Conservation (phyloP, 2,113 vertebrate genomes). For the Megalops atlanticus region DNA sequence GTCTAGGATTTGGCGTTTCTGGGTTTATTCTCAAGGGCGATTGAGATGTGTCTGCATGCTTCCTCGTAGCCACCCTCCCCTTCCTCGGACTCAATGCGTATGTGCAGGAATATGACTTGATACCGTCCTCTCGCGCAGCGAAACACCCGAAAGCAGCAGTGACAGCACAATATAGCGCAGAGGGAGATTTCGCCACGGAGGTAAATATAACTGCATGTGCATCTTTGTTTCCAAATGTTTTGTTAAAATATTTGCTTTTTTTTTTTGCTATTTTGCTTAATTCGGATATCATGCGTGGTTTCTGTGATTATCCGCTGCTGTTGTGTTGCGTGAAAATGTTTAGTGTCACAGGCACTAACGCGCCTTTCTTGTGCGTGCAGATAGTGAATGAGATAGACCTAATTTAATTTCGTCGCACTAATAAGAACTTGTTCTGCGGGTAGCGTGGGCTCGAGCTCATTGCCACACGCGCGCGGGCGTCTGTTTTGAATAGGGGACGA, state of each 20-base stretch:
- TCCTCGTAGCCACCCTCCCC: constrained; percentile 1
- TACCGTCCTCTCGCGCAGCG: constrained; percentile 32
- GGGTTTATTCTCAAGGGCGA: constrained; percentile 12
- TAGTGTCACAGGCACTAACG: background rate
- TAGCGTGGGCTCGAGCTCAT: background rate
- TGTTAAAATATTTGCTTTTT: background rate
- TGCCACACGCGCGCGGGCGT: background rate
- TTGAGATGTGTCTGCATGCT: background rate
- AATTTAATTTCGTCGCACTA: background rate
- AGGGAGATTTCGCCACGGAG: constrained; percentile 32
- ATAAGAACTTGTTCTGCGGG: background rate
- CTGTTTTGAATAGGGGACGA: background rate
- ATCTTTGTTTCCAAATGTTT: background rate
- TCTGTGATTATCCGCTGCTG: too few species aligned
- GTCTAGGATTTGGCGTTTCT: background rate
- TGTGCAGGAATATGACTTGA: constrained; percentile 31
- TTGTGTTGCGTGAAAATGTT: background rate
- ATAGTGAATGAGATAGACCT: background rate
- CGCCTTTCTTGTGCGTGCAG: background rate
- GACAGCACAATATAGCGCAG: constrained; percentile 20
- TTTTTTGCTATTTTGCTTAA: background rate
- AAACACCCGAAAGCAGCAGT: constrained; percentile 24
- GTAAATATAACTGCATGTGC: constrained; percentile 30
- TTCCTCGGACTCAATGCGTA: background rate
- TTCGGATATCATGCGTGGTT: too few species aligned